These are phyloP conservation scores for Neomorphus geoffroyi DNA, from an alignment of 2,797 vertebrate species.

Conservation along the genomic window DNA sequence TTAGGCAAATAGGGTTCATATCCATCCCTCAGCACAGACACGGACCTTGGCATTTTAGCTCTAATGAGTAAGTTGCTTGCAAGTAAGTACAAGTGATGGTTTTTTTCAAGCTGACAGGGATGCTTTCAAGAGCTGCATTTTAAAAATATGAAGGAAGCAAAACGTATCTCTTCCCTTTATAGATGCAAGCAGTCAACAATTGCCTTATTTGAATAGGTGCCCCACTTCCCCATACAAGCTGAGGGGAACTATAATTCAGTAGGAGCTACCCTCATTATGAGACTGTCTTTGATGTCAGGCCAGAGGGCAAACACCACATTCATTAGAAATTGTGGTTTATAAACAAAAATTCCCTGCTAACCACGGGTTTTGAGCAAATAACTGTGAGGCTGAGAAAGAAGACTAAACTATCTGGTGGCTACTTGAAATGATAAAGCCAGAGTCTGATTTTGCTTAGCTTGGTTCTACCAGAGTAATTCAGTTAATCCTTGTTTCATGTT, in stretches of 20 bases:
- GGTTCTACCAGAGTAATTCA: not conserved
- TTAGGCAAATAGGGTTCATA: accelerated
- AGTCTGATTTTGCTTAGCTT: not conserved
- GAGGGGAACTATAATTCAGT: slow-evolving; percentile 9
- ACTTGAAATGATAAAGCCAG: not conserved
- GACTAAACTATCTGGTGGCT: not conserved
- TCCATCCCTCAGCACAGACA: not conserved
- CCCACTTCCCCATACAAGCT: not conserved
- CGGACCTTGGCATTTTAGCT: not conserved
- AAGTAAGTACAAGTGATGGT: not conserved
- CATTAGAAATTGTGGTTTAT: slow-evolving; percentile 29
- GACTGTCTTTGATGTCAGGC: slow-evolving; percentile 30
- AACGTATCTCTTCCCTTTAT: not conserved
- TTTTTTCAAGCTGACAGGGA: not conserved
- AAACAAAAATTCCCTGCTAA: slow-evolving; percentile 4
- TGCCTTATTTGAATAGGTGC: not conserved
- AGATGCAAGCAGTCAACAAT: not conserved
- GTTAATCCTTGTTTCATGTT: not conserved
- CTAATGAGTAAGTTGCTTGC: not conserved
- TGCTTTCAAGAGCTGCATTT: not conserved
- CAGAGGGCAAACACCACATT: not conserved
- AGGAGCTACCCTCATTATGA: not conserved
- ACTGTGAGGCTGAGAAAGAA: not conserved
- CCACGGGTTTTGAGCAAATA: slow-evolving; percentile 16
- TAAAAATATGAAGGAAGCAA: not conserved